Evolutionary conservation across 2,797 vertebrate genomes (phyloP).

Genomic region (Lutjanus argentimaculatus): DNA sequence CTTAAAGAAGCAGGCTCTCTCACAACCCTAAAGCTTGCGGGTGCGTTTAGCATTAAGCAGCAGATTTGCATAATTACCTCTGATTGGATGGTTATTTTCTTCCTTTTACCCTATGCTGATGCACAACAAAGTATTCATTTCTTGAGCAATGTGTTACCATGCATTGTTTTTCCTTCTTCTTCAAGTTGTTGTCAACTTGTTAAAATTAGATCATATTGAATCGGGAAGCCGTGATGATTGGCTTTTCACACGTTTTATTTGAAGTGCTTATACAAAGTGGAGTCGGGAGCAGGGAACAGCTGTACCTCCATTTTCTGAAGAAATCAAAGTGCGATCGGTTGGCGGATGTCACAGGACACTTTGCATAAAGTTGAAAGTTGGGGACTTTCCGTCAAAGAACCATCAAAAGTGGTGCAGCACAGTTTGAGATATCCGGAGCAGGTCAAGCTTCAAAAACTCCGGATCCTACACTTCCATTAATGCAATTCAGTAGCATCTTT

Average conservation of each 20-base stretch:
- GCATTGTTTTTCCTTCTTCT: background rate
- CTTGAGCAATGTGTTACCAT: background rate
- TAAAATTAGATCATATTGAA: background rate
- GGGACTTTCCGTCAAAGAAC: background rate
- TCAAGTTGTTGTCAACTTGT: background rate
- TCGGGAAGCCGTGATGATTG: background rate
- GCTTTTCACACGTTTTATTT: background rate
- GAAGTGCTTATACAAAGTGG: background rate
- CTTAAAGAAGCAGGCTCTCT: conserved; percentile 20
- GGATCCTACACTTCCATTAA: background rate
- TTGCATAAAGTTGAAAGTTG: background rate
- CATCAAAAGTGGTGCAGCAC: background rate
- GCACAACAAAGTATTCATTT: conserved; percentile 4
- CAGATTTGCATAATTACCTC: conserved; percentile 51
- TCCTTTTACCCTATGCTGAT: background rate
- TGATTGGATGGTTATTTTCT: conserved; percentile 49
- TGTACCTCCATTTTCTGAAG: background rate
- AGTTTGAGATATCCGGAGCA: background rate
- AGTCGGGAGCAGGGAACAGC: background rate
- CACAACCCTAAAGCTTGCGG: conserved; percentile 4
- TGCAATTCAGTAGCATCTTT: background rate
- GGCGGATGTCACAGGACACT: background rate
- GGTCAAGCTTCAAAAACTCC: background rate
- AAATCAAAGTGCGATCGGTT: background rate
- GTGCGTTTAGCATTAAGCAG: conserved; percentile 38